Evolutionary conservation across 2,888 invertebrate genomes (phyloP).

Genomic region (Pomacea canaliculata): DNA sequence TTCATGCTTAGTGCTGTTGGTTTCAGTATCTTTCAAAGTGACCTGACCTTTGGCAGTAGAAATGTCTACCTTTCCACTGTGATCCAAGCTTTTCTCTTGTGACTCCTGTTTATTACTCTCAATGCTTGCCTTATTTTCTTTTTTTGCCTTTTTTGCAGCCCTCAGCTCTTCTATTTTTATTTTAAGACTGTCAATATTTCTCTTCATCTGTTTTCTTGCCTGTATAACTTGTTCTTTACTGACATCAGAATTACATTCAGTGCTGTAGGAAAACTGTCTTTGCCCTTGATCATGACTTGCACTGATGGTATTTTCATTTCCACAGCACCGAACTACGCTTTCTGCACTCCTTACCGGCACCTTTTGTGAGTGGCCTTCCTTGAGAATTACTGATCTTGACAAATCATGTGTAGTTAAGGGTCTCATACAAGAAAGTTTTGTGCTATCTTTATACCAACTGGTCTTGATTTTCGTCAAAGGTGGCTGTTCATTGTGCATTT

Average conservation of each 20-base stretch:
- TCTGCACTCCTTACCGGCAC: neutral
- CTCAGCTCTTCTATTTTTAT: neutral
- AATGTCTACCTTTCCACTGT: too few relatives aligned
- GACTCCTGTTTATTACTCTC: neutral
- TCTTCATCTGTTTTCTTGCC: slow-evolving; percentile 7
- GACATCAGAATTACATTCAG: neutral
- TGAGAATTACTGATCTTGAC: neutral
- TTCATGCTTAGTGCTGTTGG: too few relatives aligned
- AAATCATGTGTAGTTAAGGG: too few relatives aligned
- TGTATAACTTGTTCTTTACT: slow-evolving; percentile 5
- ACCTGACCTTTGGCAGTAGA: too few relatives aligned
- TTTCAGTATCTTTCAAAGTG: too few relatives aligned
- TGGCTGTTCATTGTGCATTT: neutral
- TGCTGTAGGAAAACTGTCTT: neutral
- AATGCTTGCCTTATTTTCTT: neutral
- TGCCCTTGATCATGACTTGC: neutral
- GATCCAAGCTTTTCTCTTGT: too few relatives aligned
- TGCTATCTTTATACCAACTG: too few relatives aligned
- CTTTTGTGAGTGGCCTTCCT: neutral
- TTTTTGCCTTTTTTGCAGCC: slow-evolving; percentile 10
- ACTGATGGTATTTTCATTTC: neutral
- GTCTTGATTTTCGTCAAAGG: neutral
- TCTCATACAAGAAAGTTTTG: too few relatives aligned
- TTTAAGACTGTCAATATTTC: slow-evolving; percentile 1
- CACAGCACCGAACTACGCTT: neutral